Conservation (phyloP, 2,888 invertebrate species). For the Spisula solida region DNA sequence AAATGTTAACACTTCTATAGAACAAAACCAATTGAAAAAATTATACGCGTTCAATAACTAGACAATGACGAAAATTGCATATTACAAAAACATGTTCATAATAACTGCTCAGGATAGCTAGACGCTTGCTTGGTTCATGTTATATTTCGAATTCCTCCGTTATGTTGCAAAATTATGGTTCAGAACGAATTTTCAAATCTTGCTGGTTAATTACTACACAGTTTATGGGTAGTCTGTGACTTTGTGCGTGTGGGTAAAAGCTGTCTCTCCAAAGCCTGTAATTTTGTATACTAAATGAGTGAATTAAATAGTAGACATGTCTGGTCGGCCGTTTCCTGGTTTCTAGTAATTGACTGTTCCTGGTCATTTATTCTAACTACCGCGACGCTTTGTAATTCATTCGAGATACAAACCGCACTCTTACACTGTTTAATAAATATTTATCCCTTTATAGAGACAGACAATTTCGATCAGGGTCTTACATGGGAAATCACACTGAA, state of each 20-base stretch:
- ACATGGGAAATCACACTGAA: too few species aligned
- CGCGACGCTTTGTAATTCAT: neutral
- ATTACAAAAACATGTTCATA: too few species aligned
- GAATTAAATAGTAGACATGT: conserved; percentile 1
- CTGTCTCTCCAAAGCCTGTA: neutral
- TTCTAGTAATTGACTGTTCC: neutral
- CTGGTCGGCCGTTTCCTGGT: neutral
- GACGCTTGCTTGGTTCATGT: neutral
- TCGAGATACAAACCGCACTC: neutral
- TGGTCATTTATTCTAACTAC: neutral
- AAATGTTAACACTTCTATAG: too few species aligned
- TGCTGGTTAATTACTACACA: neutral
- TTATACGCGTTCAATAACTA: too few species aligned
- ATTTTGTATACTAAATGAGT: conserved; percentile 16
- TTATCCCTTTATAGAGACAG: neutral
- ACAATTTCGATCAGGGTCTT: neutral
- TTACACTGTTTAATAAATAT: neutral
- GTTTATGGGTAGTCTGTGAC: conserved; percentile 6
- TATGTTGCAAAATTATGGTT: conserved; percentile 6
- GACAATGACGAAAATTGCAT: too few species aligned
- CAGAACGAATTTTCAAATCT: conserved; percentile 2
- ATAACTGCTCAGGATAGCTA: neutral
- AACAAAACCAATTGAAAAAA: too few species aligned
- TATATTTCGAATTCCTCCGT: neutral
- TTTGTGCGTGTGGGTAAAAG: neutral